These are phyloP conservation scores for Drymonia ruficornis DNA, from an alignment of 2,888 invertebrate species.

Conservation along the genomic window DNA sequence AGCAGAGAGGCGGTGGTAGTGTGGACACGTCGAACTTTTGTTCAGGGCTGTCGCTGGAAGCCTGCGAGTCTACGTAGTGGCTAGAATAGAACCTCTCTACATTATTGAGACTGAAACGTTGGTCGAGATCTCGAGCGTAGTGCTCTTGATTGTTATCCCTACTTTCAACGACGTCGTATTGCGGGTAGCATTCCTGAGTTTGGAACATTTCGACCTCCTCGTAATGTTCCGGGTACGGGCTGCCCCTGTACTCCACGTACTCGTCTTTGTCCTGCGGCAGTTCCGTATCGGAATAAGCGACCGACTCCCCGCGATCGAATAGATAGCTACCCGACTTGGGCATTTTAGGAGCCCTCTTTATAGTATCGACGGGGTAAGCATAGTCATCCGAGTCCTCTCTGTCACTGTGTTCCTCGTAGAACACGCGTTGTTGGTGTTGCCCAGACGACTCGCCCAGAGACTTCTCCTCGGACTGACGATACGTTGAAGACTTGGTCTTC, in stretches of 20 bases:
- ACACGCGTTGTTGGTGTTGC: conserved; percentile 62
- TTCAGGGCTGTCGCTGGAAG: conserved; percentile 88
- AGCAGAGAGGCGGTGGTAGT: conserved; percentile 91
- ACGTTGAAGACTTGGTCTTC: conserved; percentile 65
- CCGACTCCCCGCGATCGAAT: conserved; percentile 74
- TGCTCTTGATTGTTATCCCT: conserved; percentile 55
- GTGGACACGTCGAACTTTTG: conserved; percentile 90
- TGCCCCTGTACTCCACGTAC: conserved; percentile 74
- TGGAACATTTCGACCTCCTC: conserved; percentile 76
- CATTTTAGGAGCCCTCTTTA: conserved; percentile 78
- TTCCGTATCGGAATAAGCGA: conserved; percentile 77
- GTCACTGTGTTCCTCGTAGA: conserved; percentile 74
- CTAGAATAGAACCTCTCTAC: conserved; percentile 80
- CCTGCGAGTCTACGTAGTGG: conserved; percentile 85
- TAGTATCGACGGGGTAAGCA: conserved; percentile 80
- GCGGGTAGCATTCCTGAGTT: conserved; percentile 78
- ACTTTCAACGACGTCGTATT: conserved; percentile 65
- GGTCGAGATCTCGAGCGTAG: conserved; percentile 72
- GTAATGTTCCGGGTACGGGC: conserved; percentile 78
- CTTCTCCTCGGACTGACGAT: conserved; percentile 70
- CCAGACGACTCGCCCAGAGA: conserved; percentile 67
- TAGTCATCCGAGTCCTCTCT: conserved; percentile 81
- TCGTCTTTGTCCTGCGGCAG: conserved; percentile 74
- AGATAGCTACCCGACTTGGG: conserved; percentile 71
- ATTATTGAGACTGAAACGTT: conserved; percentile 79